Evolutionary conservation across 2,888 invertebrate genomes (phyloP).

Genomic region (Lasioglossum marginatum): DNA sequence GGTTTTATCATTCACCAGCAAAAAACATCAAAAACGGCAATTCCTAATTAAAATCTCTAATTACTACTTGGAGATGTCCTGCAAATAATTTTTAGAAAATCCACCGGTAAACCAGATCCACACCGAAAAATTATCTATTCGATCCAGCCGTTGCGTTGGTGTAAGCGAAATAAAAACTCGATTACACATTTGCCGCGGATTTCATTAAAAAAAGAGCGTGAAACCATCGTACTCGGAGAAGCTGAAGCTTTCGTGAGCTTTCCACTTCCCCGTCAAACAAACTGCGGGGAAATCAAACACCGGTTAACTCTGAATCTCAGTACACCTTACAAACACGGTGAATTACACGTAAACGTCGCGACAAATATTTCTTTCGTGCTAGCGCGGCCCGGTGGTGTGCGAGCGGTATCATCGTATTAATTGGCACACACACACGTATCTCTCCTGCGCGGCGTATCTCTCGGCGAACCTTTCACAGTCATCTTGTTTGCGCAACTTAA

Average conservation of each 20-base stretch:
- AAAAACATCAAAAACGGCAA: too few species aligned
- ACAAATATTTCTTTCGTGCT: slow-evolving; percentile 8
- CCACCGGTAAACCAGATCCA: background rate
- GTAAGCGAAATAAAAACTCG: background rate
- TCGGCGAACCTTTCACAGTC: slow-evolving; percentile 35
- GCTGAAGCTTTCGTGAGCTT: background rate
- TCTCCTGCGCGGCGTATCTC: background rate
- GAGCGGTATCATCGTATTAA: background rate
- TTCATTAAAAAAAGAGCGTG: background rate
- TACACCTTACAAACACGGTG: background rate
- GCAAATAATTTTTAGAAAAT: background rate
- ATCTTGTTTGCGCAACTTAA: slow-evolving; percentile 46
- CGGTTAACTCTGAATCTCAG: background rate
- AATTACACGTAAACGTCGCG: slow-evolving; percentile 6
- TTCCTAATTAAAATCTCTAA: too few species aligned
- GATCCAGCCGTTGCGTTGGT: background rate
- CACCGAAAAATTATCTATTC: background rate
- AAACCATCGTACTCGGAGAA: background rate
- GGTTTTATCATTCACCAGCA: too few species aligned
- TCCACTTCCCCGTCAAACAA: background rate
- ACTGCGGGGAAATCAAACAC: background rate
- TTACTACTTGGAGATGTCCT: background rate
- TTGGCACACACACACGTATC: slow-evolving; percentile 3
- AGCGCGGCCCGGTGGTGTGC: background rate
- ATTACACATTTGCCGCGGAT: background rate